Conservation (phyloP, 2,113 vertebrate species). For the Pluvialis apricaria region DNA sequence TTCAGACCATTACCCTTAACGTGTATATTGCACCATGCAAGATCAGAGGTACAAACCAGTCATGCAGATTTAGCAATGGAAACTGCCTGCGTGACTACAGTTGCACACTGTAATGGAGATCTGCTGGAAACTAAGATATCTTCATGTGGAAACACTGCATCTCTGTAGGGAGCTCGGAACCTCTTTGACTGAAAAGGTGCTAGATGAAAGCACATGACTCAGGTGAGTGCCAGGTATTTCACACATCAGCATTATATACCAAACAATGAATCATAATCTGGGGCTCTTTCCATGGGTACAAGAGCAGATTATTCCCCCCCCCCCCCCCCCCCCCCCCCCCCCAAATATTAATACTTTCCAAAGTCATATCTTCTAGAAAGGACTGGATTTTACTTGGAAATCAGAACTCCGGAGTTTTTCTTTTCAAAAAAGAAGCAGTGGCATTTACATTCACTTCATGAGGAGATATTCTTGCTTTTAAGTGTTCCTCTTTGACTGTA, state of each 20-base stretch:
- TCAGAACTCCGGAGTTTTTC: background rate
- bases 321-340: too few species aligned
- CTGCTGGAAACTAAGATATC: background rate
- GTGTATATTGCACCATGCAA: background rate
- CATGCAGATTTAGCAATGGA: background rate
- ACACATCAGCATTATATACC: background rate
- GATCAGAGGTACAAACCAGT: background rate
- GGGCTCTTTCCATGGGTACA: background rate
- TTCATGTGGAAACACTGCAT: background rate
- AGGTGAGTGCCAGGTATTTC: background rate
- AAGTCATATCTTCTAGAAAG: background rate
- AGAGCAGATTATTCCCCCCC: background rate
- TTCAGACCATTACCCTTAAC: background rate
- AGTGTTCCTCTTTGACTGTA: background rate
- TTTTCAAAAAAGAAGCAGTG: background rate
- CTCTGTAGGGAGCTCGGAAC: background rate
- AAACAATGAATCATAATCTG: background rate
- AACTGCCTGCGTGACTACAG: background rate
- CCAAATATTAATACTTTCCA: background rate
- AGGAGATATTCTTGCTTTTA: background rate
- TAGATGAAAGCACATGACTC: background rate
- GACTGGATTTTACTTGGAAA: background rate
- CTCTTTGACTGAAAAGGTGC: background rate
- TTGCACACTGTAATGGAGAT: background rate
- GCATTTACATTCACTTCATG: background rate